These are phyloP conservation scores for Tiphia femorata DNA, from an alignment of 2,888 invertebrate genomes.

Conservation along the genomic window DNA sequence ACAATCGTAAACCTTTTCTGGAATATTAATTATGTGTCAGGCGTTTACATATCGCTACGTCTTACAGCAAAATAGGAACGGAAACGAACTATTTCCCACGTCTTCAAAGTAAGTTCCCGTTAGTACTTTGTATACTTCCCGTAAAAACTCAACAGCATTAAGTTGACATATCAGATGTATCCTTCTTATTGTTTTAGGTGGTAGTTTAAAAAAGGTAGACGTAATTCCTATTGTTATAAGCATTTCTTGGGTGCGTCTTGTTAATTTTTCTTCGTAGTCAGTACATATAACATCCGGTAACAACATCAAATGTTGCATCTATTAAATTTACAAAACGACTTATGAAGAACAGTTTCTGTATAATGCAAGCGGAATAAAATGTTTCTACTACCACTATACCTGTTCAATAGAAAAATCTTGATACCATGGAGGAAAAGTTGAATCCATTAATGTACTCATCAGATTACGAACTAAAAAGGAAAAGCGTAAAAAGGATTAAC, in stretches of 20 bases:
- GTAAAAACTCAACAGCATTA: conserved; percentile 54
- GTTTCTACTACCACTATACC: no score
- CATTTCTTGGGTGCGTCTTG: conserved; percentile 47
- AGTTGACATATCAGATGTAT: conserved; percentile 44
- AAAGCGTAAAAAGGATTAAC: not conserved
- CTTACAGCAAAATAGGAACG: no score
- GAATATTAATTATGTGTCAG: conserved; percentile 9
- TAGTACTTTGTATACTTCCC: conserved; percentile 56
- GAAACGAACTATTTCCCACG: conserved; percentile 54
- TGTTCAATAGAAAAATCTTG: conserved; percentile 42
- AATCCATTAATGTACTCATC: no score
- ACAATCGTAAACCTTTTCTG: conserved; percentile 57
- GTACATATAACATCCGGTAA: conserved; percentile 50
- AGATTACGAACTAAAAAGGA: no score
- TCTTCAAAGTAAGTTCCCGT: conserved; percentile 58
- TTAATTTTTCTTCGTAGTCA: conserved; percentile 56
- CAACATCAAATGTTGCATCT: conserved; percentile 53
- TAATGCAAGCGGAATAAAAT: no score
- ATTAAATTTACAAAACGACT: no score
- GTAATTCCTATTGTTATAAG: conserved; percentile 57
- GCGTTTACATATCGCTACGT: no score
- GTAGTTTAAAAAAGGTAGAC: conserved; percentile 50
- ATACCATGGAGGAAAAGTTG: no score
- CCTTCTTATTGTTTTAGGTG: conserved; percentile 46
- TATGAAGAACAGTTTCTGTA: no score